These are phyloP conservation scores for Sinella curviseta DNA, from an alignment of 1,140 invertebrate species.

Conservation along the genomic window DNA sequence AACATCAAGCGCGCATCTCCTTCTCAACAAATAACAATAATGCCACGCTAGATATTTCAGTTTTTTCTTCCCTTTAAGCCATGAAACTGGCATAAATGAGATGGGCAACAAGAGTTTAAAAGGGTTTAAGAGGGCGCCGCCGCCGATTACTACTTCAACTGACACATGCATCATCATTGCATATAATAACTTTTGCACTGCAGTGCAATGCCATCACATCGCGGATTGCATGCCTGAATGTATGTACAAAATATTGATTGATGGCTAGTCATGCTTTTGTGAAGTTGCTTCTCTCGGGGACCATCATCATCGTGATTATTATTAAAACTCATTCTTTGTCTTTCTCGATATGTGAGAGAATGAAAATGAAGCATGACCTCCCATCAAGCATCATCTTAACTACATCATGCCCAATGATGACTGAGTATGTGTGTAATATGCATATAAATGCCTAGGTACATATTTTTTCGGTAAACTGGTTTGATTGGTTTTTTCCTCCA, in stretches of 20 bases:
- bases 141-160: constrained; percentile 13
- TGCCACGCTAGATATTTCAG: neutral
- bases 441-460: neutral
- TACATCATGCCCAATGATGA: constrained; percentile 16
- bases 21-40: neutral
- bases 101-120: constrained; percentile 5
- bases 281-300: constrained; percentile 5
- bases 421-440: neutral
- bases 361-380: constrained; percentile 23
- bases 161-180: no score
- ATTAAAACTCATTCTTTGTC: neutral
- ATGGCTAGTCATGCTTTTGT: constrained; percentile 19
- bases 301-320: neutral
- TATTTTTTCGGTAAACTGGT: constrained; percentile 3
- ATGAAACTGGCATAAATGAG: constrained; percentile 7
- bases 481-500: constrained; percentile 10
- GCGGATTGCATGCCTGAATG: no score
- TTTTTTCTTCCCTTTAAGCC: neutral
- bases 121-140: neutral
- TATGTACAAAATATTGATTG: constrained; percentile 20
- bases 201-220: no score
- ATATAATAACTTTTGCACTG: no score
- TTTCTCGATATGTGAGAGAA: neutral
- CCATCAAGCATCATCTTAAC: constrained; percentile 17
- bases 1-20: no score